phyloP scores from a whole-genome alignment of 2,888 invertebrate genomes.

The Acleris sparsana region DNA sequence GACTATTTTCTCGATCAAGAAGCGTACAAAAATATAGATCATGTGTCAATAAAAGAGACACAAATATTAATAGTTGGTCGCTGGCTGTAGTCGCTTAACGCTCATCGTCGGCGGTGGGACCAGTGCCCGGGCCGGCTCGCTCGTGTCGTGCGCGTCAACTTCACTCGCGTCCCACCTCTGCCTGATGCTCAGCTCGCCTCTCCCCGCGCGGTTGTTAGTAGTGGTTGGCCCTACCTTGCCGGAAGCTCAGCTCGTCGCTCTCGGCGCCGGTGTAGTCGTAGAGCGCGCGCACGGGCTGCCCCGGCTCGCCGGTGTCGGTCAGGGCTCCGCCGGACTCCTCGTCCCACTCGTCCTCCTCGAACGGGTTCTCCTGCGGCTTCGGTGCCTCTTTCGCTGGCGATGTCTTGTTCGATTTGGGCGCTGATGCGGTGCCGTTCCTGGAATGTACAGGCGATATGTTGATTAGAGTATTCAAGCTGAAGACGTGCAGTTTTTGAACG shows the following conservation, averaged over 20 bases:
- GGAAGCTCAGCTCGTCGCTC: slow-evolving; percentile 97
- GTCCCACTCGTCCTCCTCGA: slow-evolving; percentile 92
- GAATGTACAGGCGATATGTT: slow-evolving; percentile 19
- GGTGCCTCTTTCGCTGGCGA: slow-evolving; percentile 66
- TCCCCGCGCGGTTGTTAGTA: too few species aligned
- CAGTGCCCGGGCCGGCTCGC: too few species aligned
- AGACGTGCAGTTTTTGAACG: too few species aligned
- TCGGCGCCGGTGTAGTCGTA: slow-evolving; percentile 99
- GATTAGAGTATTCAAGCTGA: background rate
- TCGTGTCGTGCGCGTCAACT: too few species aligned
- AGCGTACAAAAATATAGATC: too few species aligned
- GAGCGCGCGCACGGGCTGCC: slow-evolving; percentile 96
- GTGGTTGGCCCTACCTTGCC: slow-evolving; percentile 87
- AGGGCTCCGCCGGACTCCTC: slow-evolving; percentile 93
- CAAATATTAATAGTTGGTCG: too few species aligned
- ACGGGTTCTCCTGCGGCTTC: slow-evolving; percentile 89
- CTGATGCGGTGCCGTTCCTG: slow-evolving; percentile 75
- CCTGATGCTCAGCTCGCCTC: too few species aligned
- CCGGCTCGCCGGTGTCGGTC: slow-evolving; percentile 96
- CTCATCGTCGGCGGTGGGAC: too few species aligned
- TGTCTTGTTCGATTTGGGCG: slow-evolving; percentile 69
- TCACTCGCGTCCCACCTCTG: too few species aligned
- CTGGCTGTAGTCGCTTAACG: too few species aligned
- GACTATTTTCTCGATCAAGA: too few species aligned
- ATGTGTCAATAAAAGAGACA: too few species aligned